Base-by-base conservation (phyloP, 2,888 invertebrate genomes). In the Miltochrista miniata region DNA sequence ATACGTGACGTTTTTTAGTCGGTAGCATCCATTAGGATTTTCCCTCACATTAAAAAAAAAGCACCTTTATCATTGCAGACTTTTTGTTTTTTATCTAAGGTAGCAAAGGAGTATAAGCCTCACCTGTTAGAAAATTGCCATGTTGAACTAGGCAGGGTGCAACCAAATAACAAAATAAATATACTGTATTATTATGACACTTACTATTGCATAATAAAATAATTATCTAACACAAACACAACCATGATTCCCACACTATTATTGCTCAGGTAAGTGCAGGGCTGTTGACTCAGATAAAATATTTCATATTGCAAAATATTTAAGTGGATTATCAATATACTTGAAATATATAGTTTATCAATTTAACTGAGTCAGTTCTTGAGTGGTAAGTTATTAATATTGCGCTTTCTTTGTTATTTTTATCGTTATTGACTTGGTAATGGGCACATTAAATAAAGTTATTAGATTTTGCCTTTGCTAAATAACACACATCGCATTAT, bases 291-390 rank as follows among this genome's bases (percentile, higher is more conserved):
- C 54, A 58, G 65, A 70, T 69, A 74, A 61, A 61, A 60, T 63
- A 61, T 68, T 44, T 56, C 45, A 70, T 75, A 78, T 78, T 79
- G 77, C 78, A 75, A 68, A 70, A 72, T 63, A 58, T 62, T 68
- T 64, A 63, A 79, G 80, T 79, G 80, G 66, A 70, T 73, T 76
- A 76, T 74, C 76, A 78, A 79, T 61, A 76, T 59, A 76, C 78
- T 79, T 65, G 72, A 79, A 67, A 66, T 41, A 24, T 24, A 2
- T 24, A 48, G 46, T 58, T 56, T 52, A 58, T 66, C 66, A 57
- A 42, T 64, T 64, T 54, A 48, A 67, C 64, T 67, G 61, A 65
- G 44, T 68, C 64, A 68, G 55, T 48, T 68, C 68, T 68, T 65
- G 45, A 61, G 68, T 68, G 56, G 53, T 31, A 53, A 54, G 39